Percentiles rank a stretch among this genome's conserved stretches.
phyloP scores from a whole-genome alignment of 2,888 invertebrate genomes.

The Dinocampus coccinellae region DNA sequence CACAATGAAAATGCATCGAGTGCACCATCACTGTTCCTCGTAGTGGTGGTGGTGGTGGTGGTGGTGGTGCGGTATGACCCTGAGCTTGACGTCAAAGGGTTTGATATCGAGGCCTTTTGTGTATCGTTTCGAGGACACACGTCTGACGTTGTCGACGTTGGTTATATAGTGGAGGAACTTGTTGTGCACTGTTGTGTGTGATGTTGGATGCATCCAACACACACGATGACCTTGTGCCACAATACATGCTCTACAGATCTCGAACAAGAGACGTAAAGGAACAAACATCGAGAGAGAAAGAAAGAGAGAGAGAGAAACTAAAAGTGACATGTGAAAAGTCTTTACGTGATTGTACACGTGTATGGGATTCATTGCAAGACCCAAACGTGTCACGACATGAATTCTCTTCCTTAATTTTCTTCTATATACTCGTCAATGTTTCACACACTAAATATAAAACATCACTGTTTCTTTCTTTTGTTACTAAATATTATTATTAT shows the following conservation, averaged over 20 bases:
- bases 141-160: slow-evolving; percentile 3
- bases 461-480: not conserved
- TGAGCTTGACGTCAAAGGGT: slow-evolving; percentile 35
- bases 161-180: slow-evolving; percentile 12
- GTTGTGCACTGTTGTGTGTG: not conserved
- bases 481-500: not conserved
- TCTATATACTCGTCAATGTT: not conserved
- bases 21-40: slow-evolving; percentile 3
- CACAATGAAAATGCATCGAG: not conserved
- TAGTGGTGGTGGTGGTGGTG: not conserved
- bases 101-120: slow-evolving; percentile 23
- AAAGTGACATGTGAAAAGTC: not conserved
- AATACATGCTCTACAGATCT: not conserved
- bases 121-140: slow-evolving; percentile 29
- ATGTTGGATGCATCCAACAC: slow-evolving; percentile 14
- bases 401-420: not conserved
- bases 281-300: not conserved
- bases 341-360: not conserved
- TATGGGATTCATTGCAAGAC: not conserved
- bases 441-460: not conserved
- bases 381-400: not conserved
- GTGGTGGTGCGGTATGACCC: slow-evolving; percentile 23
- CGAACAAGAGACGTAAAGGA: not conserved
- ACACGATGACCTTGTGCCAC: slow-evolving; percentile 24
- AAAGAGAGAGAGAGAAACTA: not conserved